A percentile compares a stretch with the other conserved stretches of the same genome.
phyloP scores from a whole-genome alignment of 2,113 vertebrate genomes.

The Pollachius pollachius region DNA sequence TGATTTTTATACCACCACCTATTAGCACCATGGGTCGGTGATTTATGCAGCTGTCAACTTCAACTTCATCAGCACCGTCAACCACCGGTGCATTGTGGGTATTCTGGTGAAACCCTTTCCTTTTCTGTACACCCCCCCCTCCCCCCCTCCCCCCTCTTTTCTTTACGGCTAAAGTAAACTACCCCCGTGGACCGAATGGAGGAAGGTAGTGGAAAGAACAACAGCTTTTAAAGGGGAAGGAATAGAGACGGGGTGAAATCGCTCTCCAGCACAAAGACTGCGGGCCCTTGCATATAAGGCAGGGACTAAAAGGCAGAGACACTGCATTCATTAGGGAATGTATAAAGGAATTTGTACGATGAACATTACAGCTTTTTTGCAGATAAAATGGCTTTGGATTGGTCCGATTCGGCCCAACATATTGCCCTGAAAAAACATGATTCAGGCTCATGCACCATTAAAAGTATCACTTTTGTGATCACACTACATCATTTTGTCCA shows the following conservation, averaged over 20 bases:
- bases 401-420: too few species aligned
- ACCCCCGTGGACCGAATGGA: conserved; percentile 40
- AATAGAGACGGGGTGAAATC: conserved; percentile 56
- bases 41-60: conserved; percentile 78
- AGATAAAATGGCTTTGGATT: too few species aligned
- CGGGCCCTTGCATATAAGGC: too few species aligned
- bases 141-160: conserved; percentile 37
- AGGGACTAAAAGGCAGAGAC: too few species aligned
- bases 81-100: conserved; percentile 71
- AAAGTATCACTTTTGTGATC: too few species aligned
- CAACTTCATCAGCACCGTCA: conserved; percentile 73
- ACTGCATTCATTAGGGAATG: too few species aligned
- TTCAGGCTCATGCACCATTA: too few species aligned
- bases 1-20: conserved; percentile 74
- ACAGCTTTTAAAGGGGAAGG: conserved; percentile 38
- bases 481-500: too few species aligned
- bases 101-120: conserved; percentile 50
- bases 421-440: too few species aligned
- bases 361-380: too few species aligned
- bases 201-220: neutral
- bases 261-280: too few species aligned
- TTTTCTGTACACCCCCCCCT: conserved; percentile 17
- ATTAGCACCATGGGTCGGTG: conserved; percentile 70
- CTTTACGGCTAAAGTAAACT: conserved; percentile 65
- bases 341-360: too few species aligned